Evolutionary conservation across 2,113 vertebrate species (phyloP).

Genomic region (Suricata suricatta): DNA sequence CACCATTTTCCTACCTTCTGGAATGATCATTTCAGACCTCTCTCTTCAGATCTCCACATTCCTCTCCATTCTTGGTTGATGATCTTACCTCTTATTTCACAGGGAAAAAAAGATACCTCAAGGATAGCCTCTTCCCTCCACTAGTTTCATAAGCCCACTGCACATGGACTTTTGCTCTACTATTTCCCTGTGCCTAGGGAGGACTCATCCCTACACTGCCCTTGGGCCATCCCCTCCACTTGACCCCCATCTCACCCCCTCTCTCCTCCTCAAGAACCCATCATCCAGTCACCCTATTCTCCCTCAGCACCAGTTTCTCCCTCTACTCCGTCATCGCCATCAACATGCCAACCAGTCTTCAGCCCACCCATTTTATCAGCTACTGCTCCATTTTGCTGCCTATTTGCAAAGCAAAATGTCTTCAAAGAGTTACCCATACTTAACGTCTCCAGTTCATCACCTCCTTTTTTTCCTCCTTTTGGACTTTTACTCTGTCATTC

Average conservation of each 20-base stretch:
- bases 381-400: neutral
- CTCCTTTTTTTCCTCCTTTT: neutral
- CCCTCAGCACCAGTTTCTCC: neutral
- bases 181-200: neutral
- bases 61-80: neutral
- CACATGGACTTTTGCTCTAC: neutral
- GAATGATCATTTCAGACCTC: neutral
- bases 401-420: neutral
- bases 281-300: neutral
- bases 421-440: neutral
- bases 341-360: accelerated
- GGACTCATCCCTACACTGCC: neutral
- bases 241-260: neutral
- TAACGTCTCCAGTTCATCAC: neutral
- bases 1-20: too few species aligned
- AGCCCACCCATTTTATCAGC: neutral
- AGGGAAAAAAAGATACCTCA: neutral
- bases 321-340: neutral
- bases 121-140: neutral
- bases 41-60: neutral
- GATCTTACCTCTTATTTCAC: neutral
- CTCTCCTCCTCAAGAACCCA: neutral
- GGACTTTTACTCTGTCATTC: neutral
- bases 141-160: neutral
- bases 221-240: neutral